phyloP scores from a whole-genome alignment of 2,113 vertebrate species.

The Corythornis cristatus region DNA sequence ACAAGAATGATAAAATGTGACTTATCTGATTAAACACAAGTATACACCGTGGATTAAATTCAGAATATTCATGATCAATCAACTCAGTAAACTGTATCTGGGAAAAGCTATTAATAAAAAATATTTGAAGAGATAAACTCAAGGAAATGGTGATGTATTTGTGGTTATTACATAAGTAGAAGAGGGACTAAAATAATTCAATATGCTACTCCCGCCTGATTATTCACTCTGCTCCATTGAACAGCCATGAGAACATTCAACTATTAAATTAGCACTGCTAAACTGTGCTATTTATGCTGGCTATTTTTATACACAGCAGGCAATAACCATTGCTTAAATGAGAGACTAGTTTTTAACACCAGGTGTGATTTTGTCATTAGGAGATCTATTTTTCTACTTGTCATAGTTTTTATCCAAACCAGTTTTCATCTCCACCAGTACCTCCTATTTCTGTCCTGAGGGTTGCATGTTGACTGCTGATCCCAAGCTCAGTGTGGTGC shows the following conservation, averaged over 20 bases:
- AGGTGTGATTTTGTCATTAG: conserved; percentile 29
- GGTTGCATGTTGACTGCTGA: background rate
- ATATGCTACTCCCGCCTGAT: background rate
- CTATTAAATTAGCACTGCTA: conserved; percentile 70
- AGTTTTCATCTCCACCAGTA: background rate
- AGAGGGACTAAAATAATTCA: conserved; percentile 1
- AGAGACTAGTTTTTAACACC: conserved; percentile 40
- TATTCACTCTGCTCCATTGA: conserved; percentile 54
- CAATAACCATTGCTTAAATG: conserved; percentile 62
- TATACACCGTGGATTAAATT: background rate
- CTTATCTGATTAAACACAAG: background rate
- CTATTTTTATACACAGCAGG: conserved; percentile 70
- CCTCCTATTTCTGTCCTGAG: conserved; percentile 7
- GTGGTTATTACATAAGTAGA: background rate
- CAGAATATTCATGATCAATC: conserved; percentile 28
- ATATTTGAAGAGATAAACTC: background rate
- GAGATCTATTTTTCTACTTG: conserved; percentile 17
- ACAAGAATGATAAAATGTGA: conserved; percentile 2
- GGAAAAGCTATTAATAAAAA: conserved; percentile 30
- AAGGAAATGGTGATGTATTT: conserved; percentile 21
- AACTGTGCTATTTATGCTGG: conserved; percentile 60
- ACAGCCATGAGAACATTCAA: conserved; percentile 52
- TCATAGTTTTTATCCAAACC: background rate
- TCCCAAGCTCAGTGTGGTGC: conserved; percentile 4
- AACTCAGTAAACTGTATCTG: background rate